phyloP scores from a whole-genome alignment of 2,888 invertebrate genomes.

The Cyclophora albipunctata region DNA sequence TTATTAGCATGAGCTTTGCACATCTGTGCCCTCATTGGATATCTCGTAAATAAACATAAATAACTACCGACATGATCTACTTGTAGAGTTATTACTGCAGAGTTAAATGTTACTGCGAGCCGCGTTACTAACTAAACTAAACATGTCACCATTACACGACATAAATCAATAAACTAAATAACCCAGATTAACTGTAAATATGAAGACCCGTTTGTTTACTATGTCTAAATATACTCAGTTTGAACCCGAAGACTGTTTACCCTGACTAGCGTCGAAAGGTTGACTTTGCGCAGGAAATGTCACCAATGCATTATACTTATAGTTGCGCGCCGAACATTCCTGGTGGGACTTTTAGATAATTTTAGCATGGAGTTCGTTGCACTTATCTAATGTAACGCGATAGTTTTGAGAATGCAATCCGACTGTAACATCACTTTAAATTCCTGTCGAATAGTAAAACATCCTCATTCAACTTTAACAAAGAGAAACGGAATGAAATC shows the following conservation, averaged over 20 bases:
- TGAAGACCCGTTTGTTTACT: too few species aligned
- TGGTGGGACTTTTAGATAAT: constrained; percentile 43
- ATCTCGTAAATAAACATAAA: constrained; percentile 49
- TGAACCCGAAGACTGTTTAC: too few species aligned
- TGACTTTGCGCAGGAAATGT: constrained; percentile 48
- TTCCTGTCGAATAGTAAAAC: too few species aligned
- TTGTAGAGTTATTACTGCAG: constrained; percentile 40
- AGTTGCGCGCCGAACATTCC: constrained; percentile 50
- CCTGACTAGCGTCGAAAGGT: constrained; percentile 11
- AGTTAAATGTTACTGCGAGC: constrained; percentile 30
- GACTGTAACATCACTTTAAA: too few species aligned
- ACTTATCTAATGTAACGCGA: constrained; percentile 49
- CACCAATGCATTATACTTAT: constrained; percentile 55
- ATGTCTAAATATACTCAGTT: too few species aligned
- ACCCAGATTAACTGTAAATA: not conserved
- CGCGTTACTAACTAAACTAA: constrained; percentile 24
- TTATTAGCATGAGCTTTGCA: constrained; percentile 58
- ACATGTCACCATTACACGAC: constrained; percentile 11
- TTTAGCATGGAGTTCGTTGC: constrained; percentile 61
- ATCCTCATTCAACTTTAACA: too few species aligned
- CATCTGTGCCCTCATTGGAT: constrained; percentile 56
- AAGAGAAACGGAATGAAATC: too few species aligned
- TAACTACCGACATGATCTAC: constrained; percentile 42
- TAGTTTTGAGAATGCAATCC: not conserved
- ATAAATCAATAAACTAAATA: constrained; percentile 5